These are phyloP conservation scores for Tauraco hartlaubi DNA, from an alignment of 2,797 vertebrate genomes.

Conservation along the genomic window DNA sequence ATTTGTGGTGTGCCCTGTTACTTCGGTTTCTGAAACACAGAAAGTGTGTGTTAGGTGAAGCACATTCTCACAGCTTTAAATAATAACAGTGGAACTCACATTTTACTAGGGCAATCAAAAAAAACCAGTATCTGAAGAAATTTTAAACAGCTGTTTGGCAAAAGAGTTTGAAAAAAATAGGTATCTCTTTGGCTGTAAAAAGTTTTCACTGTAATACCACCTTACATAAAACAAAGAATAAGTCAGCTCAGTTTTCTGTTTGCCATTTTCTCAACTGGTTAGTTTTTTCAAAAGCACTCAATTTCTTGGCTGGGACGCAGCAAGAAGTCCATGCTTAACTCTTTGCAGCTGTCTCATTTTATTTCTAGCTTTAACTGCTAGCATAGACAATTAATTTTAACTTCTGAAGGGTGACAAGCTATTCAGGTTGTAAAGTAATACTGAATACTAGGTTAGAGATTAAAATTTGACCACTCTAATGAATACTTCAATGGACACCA, in stretches of 20 bases:
- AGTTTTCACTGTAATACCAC: not conserved
- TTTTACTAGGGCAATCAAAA: slow-evolving; percentile 4
- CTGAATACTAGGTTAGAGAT: not conserved
- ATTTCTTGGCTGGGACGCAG: not conserved
- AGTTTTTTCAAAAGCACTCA: not conserved
- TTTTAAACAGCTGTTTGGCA: not conserved
- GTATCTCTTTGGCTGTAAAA: not conserved
- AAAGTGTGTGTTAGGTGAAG: slow-evolving; percentile 30
- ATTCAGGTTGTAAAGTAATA: not conserved
- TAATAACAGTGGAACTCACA: slow-evolving; percentile 7
- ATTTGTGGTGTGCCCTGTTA: slow-evolving; percentile 78
- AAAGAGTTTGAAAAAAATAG: not conserved
- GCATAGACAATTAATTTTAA: not conserved
- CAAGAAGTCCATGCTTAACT: not conserved
- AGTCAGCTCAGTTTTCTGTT: not conserved
- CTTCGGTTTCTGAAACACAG: slow-evolving; percentile 84
- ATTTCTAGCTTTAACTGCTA: not conserved
- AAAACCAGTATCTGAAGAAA: not conserved
- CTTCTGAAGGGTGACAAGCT: not conserved
- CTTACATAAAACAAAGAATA: not conserved
- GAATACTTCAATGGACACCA: not conserved
- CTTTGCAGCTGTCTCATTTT: not conserved
- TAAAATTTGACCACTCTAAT: not conserved
- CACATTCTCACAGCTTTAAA: not conserved
- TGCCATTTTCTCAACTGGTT: not conserved